Conservation (phyloP, 1,140 invertebrate genomes). For the fruit fly (Drosophila melanogaster) region DNA sequence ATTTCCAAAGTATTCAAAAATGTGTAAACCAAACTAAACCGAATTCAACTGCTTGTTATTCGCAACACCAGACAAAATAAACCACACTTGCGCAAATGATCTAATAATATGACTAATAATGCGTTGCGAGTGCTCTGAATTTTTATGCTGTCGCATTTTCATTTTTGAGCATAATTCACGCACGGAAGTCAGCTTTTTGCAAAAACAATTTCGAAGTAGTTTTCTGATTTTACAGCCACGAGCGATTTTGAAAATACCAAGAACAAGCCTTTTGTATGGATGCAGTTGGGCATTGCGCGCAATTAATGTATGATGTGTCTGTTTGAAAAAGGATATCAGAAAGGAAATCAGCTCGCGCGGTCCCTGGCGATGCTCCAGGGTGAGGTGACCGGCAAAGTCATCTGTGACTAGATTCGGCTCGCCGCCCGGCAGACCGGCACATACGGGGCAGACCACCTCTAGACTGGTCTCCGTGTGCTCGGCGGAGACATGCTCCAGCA, state of each 20-base stretch:
- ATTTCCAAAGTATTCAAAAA: not conserved
- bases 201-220: not conserved
- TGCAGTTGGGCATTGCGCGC: not conserved
- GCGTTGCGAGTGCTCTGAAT: not conserved
- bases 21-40: not conserved
- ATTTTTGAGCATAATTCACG: too few relatives aligned
- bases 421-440: slow-evolving; percentile 96
- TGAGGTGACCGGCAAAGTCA: slow-evolving; percentile 98
- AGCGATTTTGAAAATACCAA: not conserved
- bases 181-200: too few relatives aligned
- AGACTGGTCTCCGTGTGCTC: slow-evolving; percentile 83
- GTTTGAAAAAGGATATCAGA: slow-evolving; percentile 88
- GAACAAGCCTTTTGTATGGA: not conserved
- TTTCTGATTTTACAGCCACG: not conserved
- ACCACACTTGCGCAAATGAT: not conserved
- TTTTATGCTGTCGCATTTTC: too few relatives aligned
- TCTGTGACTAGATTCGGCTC: slow-evolving; percentile 99
- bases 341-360: slow-evolving; percentile 94
- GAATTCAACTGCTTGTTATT: not conserved
- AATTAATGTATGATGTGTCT: not conserved
- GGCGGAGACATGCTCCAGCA: slow-evolving; percentile 96
- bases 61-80: not conserved
- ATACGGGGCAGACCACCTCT: slow-evolving; percentile 96
- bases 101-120: not conserved
- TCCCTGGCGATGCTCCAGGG: slow-evolving; percentile 95